Percentiles rank a stretch among this genome's conserved stretches.
These are phyloP conservation scores for Aricia artaxerxes DNA, from an alignment of 2,888 invertebrate genomes.

Conservation along the genomic window DNA sequence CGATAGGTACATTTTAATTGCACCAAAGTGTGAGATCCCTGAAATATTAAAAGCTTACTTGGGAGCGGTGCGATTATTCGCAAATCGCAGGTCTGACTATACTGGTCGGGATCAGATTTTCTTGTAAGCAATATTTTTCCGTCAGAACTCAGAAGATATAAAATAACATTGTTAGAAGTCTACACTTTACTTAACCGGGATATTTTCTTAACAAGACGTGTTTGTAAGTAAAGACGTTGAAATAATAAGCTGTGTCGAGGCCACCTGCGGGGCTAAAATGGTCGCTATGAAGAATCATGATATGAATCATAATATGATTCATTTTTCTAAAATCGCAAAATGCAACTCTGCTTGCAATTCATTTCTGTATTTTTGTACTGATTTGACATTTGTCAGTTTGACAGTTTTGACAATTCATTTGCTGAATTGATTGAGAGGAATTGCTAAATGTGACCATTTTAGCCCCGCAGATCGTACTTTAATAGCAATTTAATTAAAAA, in stretches of 20 bases:
- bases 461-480: not conserved
- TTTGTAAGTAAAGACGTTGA: not conserved
- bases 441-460: no score
- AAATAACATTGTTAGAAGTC: conserved; percentile 56
- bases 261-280: not conserved
- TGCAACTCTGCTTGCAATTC: no score
- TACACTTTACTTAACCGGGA: conserved; percentile 58
- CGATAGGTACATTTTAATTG: conserved; percentile 46
- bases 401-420: no score
- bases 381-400: no score
- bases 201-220: not conserved
- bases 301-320: no score
- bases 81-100: conserved; percentile 47
- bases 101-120: conserved; percentile 54
- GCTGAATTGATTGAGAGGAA: no score
- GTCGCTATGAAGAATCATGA: no score
- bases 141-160: conserved; percentile 49
- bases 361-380: no score
- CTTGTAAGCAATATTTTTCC: conserved; percentile 67
- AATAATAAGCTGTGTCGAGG: not conserved
- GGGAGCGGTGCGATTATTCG: not conserved
- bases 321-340: no score
- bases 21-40: conserved; percentile 49
- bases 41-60: conserved; percentile 31
- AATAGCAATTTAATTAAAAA: not conserved